Base-by-base conservation (phyloP, 2,797 vertebrate species). In the Melanotaenia trifasciata region DNA sequence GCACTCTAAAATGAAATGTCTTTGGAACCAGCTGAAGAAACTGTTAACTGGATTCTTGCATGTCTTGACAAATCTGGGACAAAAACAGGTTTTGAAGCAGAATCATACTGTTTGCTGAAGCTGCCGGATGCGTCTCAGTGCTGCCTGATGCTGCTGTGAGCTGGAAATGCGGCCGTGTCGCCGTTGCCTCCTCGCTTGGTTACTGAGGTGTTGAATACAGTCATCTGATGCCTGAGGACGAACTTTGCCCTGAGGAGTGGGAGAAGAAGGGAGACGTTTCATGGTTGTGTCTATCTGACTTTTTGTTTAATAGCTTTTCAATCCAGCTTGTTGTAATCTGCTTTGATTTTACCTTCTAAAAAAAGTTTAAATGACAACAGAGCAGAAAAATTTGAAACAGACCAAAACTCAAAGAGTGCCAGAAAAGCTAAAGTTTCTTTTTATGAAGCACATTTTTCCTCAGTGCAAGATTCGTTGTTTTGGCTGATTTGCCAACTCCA, bases 161-260 rank as follows among this genome's bases (percentile, higher is more conserved):
- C 79, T 93, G 40, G 83, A 58, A 8, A 93, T 51, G 54, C 90
- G 94, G 2, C 82, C 87, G 66, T 96, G 96, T 6, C 95, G 95
- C 0, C 80, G 86, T 6, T 94, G 83, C 60, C 88, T 91, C 61
- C 94, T 93, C 38, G 94, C 86, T 70, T 94, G 93, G 69, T 94
- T 94, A 36, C 64, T 94, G 0, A 88, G 90, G 0, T 96, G 93
- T 79, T 96, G 92, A 64, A 95, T 93, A 54, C 96, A 97, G 86
- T 96, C 94, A 0, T 85, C 94, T 67, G 93, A 89, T 10, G 92
- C 93, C 79, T 95, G 94, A 0, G 90, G 94, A 63, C 94, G 90
- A 10, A 92, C 69, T 11, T 80, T 61, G 0, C 96, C 96, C 96
- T 97, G 74, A 58, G 33, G 70, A 6, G 70, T 2, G 62, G 22